These are phyloP conservation scores for Amphipoea oculea DNA, from an alignment of 2,888 invertebrate species.

Conservation along the genomic window DNA sequence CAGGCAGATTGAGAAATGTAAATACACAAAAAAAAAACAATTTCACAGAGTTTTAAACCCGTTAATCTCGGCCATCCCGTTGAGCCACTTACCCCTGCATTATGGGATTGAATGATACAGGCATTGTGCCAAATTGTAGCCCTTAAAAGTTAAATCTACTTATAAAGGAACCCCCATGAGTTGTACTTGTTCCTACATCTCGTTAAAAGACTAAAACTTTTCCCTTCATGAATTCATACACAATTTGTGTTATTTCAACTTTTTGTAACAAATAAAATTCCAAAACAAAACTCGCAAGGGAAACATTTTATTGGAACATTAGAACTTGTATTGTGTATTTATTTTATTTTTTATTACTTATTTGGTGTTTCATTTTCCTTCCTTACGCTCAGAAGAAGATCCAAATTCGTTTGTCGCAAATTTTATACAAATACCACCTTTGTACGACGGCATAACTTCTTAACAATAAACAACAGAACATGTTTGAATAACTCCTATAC, in stretches of 20 bases:
- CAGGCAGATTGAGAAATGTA: neutral
- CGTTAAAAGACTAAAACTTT: constrained; percentile 31
- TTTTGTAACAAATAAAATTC: constrained; percentile 3
- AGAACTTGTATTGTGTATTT: neutral
- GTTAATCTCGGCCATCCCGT: too few relatives aligned
- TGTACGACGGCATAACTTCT: neutral
- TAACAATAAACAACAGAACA: neutral
- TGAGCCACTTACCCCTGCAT: neutral
- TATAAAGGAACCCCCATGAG: constrained; percentile 5
- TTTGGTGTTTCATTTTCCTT: neutral
- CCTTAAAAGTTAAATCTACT: constrained; percentile 42
- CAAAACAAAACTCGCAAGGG: neutral
- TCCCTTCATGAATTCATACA: constrained; percentile 13
- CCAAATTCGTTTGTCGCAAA: neutral
- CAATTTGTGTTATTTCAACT: constrained; percentile 11
- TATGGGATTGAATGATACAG: constrained; percentile 20
- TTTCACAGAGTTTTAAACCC: too few relatives aligned
- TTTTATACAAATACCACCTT: neutral
- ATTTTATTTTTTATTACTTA: neutral
- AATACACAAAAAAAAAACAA: neutral
- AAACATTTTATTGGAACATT: constrained; percentile 2
- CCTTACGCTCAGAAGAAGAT: neutral
- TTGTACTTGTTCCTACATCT: constrained; percentile 35
- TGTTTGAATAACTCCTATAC: neutral
- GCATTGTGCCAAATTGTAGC: constrained; percentile 22